A percentile compares a stretch with the other conserved stretches of the same genome.
phyloP scores from a whole-genome alignment of 2,113 vertebrate species.

The Leiothrix lutea region DNA sequence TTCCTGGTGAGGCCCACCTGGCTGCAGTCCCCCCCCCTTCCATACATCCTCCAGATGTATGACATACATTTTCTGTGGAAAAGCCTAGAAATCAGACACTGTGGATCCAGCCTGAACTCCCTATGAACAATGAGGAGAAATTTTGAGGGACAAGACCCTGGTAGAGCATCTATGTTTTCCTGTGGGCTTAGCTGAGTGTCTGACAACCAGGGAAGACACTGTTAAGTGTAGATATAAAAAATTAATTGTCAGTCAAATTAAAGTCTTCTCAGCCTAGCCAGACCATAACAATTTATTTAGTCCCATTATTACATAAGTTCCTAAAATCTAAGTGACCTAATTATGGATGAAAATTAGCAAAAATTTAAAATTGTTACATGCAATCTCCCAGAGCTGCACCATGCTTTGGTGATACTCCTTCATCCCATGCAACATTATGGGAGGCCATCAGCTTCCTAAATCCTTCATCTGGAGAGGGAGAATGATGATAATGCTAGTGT shows the following conservation, averaged over 20 bases:
- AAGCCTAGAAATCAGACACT: not conserved
- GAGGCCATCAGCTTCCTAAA: not conserved
- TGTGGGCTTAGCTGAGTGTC: not conserved
- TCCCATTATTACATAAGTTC: not conserved
- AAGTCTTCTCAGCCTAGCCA: not conserved
- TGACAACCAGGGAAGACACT: not conserved
- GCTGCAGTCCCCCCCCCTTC: not conserved
- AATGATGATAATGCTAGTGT: not conserved
- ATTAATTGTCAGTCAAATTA: not conserved
- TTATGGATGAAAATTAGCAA: not conserved
- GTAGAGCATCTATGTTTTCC: not conserved
- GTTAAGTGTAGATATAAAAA: not conserved
- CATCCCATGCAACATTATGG: fast-evolving
- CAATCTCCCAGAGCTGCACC: not conserved
- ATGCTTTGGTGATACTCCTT: not conserved
- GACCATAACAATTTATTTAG: not conserved
- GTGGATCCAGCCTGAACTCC: not conserved
- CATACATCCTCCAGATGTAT: not conserved
- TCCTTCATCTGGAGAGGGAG: not conserved
- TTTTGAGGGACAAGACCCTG: not conserved
- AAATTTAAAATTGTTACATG: not conserved
- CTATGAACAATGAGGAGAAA: not conserved
- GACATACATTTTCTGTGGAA: not conserved
- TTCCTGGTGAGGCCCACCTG: not conserved
- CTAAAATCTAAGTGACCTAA: not conserved